Base-by-base conservation (phyloP, 2,113 vertebrate species). In the Apistogramma diplotaenia region DNA sequence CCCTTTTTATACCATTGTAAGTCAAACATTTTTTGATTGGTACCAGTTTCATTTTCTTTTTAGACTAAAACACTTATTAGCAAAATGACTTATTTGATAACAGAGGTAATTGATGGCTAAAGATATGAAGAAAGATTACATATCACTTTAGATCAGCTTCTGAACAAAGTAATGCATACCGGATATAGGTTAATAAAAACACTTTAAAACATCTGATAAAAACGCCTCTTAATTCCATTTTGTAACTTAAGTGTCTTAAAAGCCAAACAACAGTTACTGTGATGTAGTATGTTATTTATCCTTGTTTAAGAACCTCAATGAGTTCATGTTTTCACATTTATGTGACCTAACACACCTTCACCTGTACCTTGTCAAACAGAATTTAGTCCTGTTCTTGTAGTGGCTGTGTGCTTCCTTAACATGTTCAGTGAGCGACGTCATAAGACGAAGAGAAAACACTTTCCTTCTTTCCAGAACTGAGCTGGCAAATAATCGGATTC, bases 181-280 rank as follows among this genome's bases (percentile, higher is more conserved):
- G 12, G 43, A 67, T 56, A 23, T 8, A 51, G n/a, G n/a, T 65
- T 43, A 55, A 46, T 55, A 73, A 53, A 84, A 85, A 76, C 65
- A 16, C 27, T 70, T 29, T 29, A 16, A 23, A 15, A 62, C 18
- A 29, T 70, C 62, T 53, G 18, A n/a, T 4, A n/a, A 53, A 53
- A n/a, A 7, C 49, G 8, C 49, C 19, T 53, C 8, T n/a, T n/a
- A 53, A n/a, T 53, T 53, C 49, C 49, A 53, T 8, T 49, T 49
- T 10, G 6, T 51, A 51, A 49, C 49, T 3, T 67, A 49, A 49
- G 46, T 6, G 46, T 49, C 46, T 49, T 18, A 49, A 15, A 49
- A 49, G 46, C 16, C 16, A 49, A 18, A 49, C 16, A 18, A 5
- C 16, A 67, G 8, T 67, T 51, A 70, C 65, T 5, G 25, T 18